phyloP scores from a whole-genome alignment of 2,888 invertebrate genomes.

The Minunthozetes semirufus region DNA sequence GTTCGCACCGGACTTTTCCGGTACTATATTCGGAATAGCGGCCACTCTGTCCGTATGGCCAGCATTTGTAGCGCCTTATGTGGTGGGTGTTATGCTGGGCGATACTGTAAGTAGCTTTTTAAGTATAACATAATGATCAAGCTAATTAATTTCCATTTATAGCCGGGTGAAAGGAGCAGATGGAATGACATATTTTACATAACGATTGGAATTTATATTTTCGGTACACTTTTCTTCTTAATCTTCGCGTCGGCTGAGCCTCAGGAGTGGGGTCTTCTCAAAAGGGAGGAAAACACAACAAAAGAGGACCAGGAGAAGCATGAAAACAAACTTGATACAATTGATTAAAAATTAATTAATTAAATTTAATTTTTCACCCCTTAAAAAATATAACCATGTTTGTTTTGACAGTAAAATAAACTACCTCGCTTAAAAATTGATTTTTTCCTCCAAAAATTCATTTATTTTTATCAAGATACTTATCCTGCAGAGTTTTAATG shows the following conservation, averaged over 20 bases:
- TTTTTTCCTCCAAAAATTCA: too few species aligned
- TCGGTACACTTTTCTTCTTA: conserved; percentile 44
- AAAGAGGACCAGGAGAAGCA: too few species aligned
- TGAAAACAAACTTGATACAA: too few species aligned
- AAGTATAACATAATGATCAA: too few species aligned
- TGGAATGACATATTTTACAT: conserved; percentile 48
- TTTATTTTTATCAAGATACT: too few species aligned
- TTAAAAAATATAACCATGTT: too few species aligned
- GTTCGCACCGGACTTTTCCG: conserved; percentile 36
- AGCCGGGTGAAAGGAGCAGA: conserved; percentile 26
- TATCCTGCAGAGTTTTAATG: too few species aligned
- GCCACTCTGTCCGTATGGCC: background rate
- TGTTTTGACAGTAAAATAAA: too few species aligned
- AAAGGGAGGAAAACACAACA: background rate
- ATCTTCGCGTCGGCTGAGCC: conserved; percentile 43
- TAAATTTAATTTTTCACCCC: too few species aligned
- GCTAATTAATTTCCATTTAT: background rate
- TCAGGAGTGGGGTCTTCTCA: conserved; percentile 41
- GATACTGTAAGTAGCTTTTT: conserved; percentile 15
- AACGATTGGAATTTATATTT: conserved; percentile 48
- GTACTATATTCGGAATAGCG: conserved; percentile 32
- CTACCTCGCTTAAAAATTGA: too few species aligned
- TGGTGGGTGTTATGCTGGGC: conserved; percentile 30
- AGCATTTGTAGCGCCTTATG: conserved; percentile 28
- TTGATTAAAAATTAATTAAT: too few species aligned